Base-by-base conservation (phyloP, 2,888 invertebrate species). In the Drosophila kuntzei region DNA sequence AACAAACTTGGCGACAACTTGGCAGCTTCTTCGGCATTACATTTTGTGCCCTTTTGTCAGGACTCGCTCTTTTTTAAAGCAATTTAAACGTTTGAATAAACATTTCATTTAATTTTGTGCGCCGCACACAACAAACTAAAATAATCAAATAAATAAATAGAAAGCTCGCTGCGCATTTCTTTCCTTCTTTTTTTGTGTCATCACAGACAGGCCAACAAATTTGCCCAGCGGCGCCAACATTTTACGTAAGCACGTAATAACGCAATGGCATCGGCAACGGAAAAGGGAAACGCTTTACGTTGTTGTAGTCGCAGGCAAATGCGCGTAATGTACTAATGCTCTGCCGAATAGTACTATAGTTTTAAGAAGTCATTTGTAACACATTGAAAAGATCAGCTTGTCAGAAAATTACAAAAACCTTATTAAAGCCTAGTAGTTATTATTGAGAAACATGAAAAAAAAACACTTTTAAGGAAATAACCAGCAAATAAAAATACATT, bases 31-130 rank as follows among this genome's bases (percentile, higher is more conserved):
- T 79, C 71, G 82, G 71, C 79, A 73, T 54, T 66, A 68, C 69
- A 67, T 68, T 76, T 73, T 63, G 46, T 29, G 29, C 53, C 43
- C 58, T 51, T 51, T 44, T 32, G 29, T 44, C 20, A 6, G 12
- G 27, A 46, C 25, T 34, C 39, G 41, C 12, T 27, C 39, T 68
- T 70, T 68, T 88, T 75, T 77, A 69, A 79, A 78, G 79, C 82
- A 85, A 79, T 81, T 89, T 79, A 71, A 75, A 78, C 88, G 82
- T 86, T 89, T 89, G 88, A 89, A 79, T 84, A 86, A 85, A 81
- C 89, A 87, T 85, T 85, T 85, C 71, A 89, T 87, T 86, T 86
- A 85, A 84, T 87, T 87, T 79, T 50, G 50, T 67, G 79, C 66
- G 64, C 25, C 57, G 55, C 62, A 41, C 59, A 60, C 46, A 59